Evolutionary conservation across 2,888 invertebrate species (phyloP).

Genomic region (Synanthedon vespiformis): DNA sequence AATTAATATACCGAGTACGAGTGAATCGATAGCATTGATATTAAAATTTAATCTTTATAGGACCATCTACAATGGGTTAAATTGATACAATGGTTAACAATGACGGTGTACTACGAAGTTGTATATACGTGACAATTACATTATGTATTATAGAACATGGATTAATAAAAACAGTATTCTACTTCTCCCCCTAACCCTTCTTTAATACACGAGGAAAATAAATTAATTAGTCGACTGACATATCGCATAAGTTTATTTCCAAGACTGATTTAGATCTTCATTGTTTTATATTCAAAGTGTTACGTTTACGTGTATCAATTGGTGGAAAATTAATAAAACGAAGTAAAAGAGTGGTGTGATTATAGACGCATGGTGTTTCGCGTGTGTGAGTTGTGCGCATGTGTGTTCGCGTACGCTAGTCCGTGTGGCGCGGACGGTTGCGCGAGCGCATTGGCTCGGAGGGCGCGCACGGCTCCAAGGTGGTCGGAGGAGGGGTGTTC

Average conservation of each 20-base stretch:
- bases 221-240: constrained; percentile 34
- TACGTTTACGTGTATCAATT: constrained; percentile 5
- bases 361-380: constrained; percentile 8
- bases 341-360: not conserved
- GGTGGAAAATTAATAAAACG: not conserved
- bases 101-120: not conserved
- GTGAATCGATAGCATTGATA: constrained; percentile 5
- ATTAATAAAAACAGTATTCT: not conserved
- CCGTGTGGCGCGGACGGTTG: constrained; percentile 42
- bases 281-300: constrained; percentile 25
- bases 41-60: not conserved
- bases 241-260: constrained; percentile 47
- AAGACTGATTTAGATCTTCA: constrained; percentile 44
- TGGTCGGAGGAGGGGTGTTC: constrained; percentile 82
- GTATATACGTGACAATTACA: not conserved
- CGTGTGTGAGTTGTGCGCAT: constrained; percentile 14
- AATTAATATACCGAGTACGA: not conserved
- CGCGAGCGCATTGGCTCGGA: constrained; percentile 57
- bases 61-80: not conserved
- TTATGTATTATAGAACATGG: not conserved
- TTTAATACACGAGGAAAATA: not conserved
- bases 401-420: constrained; percentile 8
- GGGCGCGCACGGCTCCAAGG: constrained; percentile 68
- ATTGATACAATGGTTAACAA: not conserved
- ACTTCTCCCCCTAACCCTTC: not conserved